phyloP scores from a whole-genome alignment of 2,888 invertebrate species.

The Monoplex corrugatus region DNA sequence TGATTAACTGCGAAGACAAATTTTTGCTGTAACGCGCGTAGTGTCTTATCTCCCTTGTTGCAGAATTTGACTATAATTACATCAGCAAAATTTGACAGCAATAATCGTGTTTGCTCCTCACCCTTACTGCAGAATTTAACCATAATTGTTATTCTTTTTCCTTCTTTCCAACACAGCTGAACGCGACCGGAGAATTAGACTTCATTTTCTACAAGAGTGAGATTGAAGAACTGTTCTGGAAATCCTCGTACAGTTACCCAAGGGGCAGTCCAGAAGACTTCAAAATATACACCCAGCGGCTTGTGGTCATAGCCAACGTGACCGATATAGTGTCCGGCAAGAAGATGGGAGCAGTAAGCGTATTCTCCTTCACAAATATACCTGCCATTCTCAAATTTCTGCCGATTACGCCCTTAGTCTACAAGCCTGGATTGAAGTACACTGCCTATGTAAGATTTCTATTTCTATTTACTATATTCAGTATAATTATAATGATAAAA shows the following conservation, averaged over 20 bases:
- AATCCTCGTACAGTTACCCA: background rate
- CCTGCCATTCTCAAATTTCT: constrained; percentile 89
- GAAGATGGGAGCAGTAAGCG: constrained; percentile 90
- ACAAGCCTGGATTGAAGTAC: constrained; percentile 93
- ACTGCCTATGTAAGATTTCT: constrained; percentile 87
- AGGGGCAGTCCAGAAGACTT: background rate
- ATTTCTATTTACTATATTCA: too few relatives aligned
- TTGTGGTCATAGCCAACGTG: constrained; percentile 87
- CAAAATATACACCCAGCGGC: constrained; percentile 52
- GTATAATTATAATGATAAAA: too few relatives aligned
- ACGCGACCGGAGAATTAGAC: constrained; percentile 23
- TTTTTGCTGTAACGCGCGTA: too few relatives aligned
- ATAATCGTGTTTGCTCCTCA: too few relatives aligned
- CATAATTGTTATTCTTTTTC: too few relatives aligned
- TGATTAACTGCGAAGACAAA: too few relatives aligned
- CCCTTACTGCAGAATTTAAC: too few relatives aligned
- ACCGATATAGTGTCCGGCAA: constrained; percentile 94
- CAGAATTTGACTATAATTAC: too few relatives aligned
- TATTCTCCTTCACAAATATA: constrained; percentile 89
- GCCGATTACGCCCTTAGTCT: constrained; percentile 89
- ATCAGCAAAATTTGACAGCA: too few relatives aligned
- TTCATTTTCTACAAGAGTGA: background rate
- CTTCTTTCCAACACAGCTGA: constrained; percentile 26
- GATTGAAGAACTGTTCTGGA: background rate
- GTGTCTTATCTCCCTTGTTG: too few relatives aligned